These are phyloP conservation scores for Orthonychiurus folsomi DNA, from an alignment of 2,888 invertebrate species.

Conservation along the genomic window DNA sequence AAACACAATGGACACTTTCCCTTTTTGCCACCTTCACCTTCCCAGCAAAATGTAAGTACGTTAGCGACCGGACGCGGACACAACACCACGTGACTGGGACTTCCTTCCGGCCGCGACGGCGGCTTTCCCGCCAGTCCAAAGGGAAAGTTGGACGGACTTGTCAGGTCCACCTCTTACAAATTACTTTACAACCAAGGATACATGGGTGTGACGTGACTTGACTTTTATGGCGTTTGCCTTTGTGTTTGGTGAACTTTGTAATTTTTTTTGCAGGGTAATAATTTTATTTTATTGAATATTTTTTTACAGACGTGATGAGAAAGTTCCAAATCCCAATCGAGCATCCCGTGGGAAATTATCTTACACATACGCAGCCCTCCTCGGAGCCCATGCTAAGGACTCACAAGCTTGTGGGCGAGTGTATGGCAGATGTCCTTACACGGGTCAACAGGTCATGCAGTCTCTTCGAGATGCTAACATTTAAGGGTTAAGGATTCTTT, in stretches of 20 bases:
- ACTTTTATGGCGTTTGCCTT: no score
- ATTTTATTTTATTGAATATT: no score
- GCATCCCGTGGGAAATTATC: constrained; percentile 32
- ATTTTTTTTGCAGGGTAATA: no score
- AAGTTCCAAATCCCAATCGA: constrained; percentile 30
- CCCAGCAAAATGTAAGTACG: neutral
- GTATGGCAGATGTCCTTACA: constrained; percentile 34
- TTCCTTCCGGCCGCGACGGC: constrained; percentile 1
- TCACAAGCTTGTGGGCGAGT: constrained; percentile 27
- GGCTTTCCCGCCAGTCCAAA: no score
- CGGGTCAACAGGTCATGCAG: constrained; percentile 28
- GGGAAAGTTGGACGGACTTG: no score
- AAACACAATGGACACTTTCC: no score
- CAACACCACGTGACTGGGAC: neutral
- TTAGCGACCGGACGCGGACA: no score
- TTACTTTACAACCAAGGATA: no score
- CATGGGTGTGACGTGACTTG: no score
- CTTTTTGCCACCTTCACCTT: neutral
- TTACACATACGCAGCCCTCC: constrained; percentile 34
- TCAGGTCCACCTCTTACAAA: no score
- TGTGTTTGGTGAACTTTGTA: no score
- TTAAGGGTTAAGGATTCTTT: no score
- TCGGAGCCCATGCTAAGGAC: constrained; percentile 32
- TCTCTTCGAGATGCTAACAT: constrained; percentile 30
- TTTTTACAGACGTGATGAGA: constrained; percentile 36